Evolutionary conservation across 30 jellyfish, hydroid and myxozoan genomes (phyloP), one percentile per base, ranked within the genome.

Genomic region (Morbakka virulenta): DNA sequence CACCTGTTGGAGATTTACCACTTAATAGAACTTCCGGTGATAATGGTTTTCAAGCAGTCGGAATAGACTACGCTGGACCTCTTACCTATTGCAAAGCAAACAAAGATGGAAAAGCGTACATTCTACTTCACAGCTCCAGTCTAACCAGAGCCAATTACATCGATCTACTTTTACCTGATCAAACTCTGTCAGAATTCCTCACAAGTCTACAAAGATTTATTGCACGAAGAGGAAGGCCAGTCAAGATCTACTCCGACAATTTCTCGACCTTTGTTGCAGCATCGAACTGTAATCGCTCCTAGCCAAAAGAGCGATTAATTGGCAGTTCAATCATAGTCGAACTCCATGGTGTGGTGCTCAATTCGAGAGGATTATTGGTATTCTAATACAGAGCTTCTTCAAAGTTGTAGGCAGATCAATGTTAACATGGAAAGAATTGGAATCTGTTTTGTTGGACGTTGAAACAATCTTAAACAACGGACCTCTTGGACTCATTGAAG

Each of bases 141-240:
- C 87, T 85, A 13, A 52, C 86, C 3, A 68, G 87, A 35, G 89
- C 89, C 21, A 52, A 64, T 11, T 34, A 65, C 64, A 48, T 83
- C 23, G 95, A 83, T 27, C 72, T 85, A 62, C 32, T 72, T 23
- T n/a, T 76, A 28, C 81, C 90, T 27, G 81, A 85, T 62, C 81
- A 66, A 51, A 30, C 86, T 25, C 12, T 50, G 25, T 86, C 76
- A 67, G 24, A 68, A 14, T 75, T 85, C 67, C 51, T 85, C 11
- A 65, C 84, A 33, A 76, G 75, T 67, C 79, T 65, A 66, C 76
- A 85, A 66, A 31, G 64, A 50, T 64, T 83, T 85, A 61, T 51
- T n/a, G 89, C 85, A 29, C 63, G 89, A 41, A 71, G 88, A 61
- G 94, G 88, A 50, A 35, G 89, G 49, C 94, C 94, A 2, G 47